Conservation (phyloP, 1,140 invertebrate species). For the Bombus picipes region DNA sequence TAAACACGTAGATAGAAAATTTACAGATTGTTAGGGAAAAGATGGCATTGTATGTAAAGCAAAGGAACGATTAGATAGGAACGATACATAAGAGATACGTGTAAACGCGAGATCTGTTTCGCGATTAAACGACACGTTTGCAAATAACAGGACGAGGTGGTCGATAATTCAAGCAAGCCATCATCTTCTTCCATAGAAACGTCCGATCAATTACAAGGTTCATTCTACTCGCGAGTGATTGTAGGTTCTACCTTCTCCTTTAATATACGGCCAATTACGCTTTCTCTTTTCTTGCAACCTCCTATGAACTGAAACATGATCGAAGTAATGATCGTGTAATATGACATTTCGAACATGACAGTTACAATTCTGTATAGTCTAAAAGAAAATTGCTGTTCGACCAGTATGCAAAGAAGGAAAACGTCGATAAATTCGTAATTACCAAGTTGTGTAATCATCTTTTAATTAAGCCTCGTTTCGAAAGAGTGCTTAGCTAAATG, state of each 20-base stretch:
- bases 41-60: background rate
- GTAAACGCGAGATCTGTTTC: background rate
- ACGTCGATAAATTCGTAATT: background rate
- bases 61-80: background rate
- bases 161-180: conserved; percentile 1
- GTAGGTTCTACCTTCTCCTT: conserved; percentile 3
- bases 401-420: no score
- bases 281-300: background rate
- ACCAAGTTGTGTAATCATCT: background rate
- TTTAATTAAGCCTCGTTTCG: background rate
- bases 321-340: background rate
- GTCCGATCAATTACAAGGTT: conserved; percentile 38
- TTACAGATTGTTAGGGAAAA: background rate
- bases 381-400: background rate
- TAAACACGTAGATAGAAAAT: background rate
- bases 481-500: background rate
- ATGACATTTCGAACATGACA: background rate
- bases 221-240: conserved; percentile 26
- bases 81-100: background rate
- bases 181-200: conserved; percentile 16
- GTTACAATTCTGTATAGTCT: background rate
- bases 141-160: conserved; percentile 8
- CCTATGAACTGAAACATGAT: background rate
- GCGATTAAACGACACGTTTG: conserved; percentile 21
- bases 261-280: conserved; percentile 18